These are phyloP conservation scores for Ursus arctos DNA, from an alignment of 2,113 vertebrate genomes.

Conservation along the genomic window DNA sequence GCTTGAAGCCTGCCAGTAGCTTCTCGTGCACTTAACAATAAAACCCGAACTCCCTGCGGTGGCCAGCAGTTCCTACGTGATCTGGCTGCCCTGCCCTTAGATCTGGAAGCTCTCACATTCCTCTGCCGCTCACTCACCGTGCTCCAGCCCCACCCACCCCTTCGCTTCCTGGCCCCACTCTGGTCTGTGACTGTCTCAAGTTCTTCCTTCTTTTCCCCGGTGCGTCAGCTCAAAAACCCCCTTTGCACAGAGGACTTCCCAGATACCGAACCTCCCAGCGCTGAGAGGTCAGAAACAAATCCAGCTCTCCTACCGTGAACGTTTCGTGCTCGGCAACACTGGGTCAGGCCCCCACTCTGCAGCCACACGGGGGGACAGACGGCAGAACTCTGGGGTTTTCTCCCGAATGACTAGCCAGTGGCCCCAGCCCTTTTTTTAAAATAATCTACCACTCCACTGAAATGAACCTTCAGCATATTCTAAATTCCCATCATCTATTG, in stretches of 20 bases:
- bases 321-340: neutral
- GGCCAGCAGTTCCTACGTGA: accelerated
- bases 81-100: neutral
- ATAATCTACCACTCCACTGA: neutral
- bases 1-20: neutral
- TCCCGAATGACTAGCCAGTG: neutral
- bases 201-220: neutral
- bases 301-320: too few species aligned
- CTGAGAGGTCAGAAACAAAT: neutral
- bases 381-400: neutral
- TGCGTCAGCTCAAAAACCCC: neutral
- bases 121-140: accelerated
- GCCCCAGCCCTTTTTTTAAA: neutral
- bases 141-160: neutral
- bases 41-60: neutral
- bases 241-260: neutral
- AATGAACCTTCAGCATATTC: conserved; percentile 2
- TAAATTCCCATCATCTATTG: neutral
- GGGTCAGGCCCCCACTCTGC: neutral
- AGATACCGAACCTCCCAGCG: neutral
- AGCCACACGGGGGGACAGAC: too few species aligned
- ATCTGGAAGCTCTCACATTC: accelerated
- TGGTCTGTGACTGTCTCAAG: neutral
- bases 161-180: neutral
- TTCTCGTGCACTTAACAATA: neutral